Evolutionary conservation across 2,797 vertebrate species (phyloP), one percentile per base, ranked within the genome.

Genomic region (Propithecus deckenii): DNA sequence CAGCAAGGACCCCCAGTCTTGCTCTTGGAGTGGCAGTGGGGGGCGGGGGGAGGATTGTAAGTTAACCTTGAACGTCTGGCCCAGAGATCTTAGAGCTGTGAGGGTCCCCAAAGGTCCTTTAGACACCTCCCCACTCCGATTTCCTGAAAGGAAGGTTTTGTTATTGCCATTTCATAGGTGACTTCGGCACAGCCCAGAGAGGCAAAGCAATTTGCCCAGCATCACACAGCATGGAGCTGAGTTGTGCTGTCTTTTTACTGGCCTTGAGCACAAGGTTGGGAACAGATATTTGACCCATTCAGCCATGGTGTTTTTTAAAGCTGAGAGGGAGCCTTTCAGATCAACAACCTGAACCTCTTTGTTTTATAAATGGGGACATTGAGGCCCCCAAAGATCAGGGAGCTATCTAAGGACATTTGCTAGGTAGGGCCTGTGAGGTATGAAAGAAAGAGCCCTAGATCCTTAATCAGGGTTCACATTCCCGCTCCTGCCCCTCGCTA

Each of bases 391-490:
- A 79, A 1, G n/a, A 15, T 32, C 17, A 23, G 55, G 20, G 65
- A 80, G 57, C 57, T 78, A 91, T 59, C 59, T 52, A 79, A 89
- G 89, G 28, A 50, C 48, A 28, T 75, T 55, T 72, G 25, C 35
- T 38, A 89, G 48, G 59, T 20, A 63, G 14, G 25, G 55, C 30
- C 76, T 76, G 41, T 22, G 15, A 35, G 14, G 18, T 18, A 35
- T 43, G 14, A 92, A 52, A 89, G 30, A 63, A 63, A 83, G 12
- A 30, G 12, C 10, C 7, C 5, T 22, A 4, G 12, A 25, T 67
- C 84, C 88, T 79, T 14, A 10, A 38, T 38, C 75, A 78, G 85
- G 32, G 38, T 61, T 86, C 67, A 25, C 38, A 72, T 32, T 41
- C 22, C 38, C 18, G 13, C 35, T 23, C 61, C 43, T 75, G 76